Conservation (phyloP, 1,140 invertebrate species). For the Drosophila tristis region DNA sequence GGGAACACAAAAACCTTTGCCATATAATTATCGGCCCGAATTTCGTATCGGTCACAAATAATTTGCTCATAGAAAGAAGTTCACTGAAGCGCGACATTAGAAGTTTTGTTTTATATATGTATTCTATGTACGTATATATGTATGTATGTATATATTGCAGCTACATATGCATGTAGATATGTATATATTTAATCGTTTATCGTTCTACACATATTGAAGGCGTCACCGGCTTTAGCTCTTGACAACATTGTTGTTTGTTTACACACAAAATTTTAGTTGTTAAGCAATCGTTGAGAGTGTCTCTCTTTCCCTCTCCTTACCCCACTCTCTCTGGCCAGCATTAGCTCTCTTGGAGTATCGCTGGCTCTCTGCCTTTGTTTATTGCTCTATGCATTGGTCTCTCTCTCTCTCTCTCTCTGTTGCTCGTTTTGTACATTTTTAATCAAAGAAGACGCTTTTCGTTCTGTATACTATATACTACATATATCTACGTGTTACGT, state of each 20-base stretch:
- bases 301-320: constrained; percentile 9
- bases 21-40: constrained; percentile 30
- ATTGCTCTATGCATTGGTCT: not conserved
- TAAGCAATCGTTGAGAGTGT: constrained; percentile 36
- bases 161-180: not conserved
- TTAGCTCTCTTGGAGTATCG: not conserved
- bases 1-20: not conserved
- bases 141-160: not conserved
- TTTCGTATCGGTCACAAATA: not conserved
- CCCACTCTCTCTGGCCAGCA: not conserved
- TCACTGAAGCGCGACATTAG: constrained; percentile 35
- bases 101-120: not conserved
- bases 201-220: not conserved
- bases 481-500: too few species aligned
- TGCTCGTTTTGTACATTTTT: not conserved
- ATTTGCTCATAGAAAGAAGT: constrained; percentile 1
- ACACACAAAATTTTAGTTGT: constrained; percentile 32
- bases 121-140: constrained; percentile 19
- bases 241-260: constrained; percentile 57
- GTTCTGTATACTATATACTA: too few species aligned
- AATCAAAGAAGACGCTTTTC: not conserved
- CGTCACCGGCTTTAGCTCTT: constrained; percentile 18
- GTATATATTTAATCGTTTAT: too few species aligned
- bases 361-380: not conserved
- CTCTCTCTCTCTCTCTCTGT: not conserved